Evolutionary conservation across 2,888 invertebrate species (phyloP).

Genomic region (Eurytoma adleriae): DNA sequence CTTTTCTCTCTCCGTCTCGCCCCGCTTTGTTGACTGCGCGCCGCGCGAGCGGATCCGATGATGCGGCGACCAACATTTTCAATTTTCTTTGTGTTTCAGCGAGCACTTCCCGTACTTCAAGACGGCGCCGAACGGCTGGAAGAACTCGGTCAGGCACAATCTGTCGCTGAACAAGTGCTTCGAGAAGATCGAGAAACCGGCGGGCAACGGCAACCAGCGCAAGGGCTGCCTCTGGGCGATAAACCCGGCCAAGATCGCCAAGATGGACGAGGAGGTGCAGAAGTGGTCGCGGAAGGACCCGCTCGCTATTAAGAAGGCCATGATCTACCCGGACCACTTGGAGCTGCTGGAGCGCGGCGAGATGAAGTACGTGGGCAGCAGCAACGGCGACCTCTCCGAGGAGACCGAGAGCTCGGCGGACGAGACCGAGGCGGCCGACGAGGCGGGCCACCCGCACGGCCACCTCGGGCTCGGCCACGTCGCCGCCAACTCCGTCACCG

Average conservation of each 20-base stretch:
- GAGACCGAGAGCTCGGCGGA: slow-evolving; percentile 82
- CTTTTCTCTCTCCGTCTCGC: not conserved
- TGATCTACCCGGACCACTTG: slow-evolving; percentile 94
- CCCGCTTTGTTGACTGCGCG: not conserved
- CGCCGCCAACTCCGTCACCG: slow-evolving; percentile 74
- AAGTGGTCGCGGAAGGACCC: slow-evolving; percentile 99
- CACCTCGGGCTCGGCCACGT: slow-evolving; percentile 72
- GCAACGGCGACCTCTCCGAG: slow-evolving; percentile 81
- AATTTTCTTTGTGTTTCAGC: slow-evolving; percentile 78
- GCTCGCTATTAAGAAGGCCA: slow-evolving; percentile 92
- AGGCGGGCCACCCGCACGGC: slow-evolving; percentile 41
- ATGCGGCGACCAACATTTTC: not conserved
- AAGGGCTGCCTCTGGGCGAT: slow-evolving; percentile 97
- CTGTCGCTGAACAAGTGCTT: slow-evolving; percentile 98
- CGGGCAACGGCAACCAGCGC: slow-evolving; percentile 89
- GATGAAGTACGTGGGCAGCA: slow-evolving; percentile 86
- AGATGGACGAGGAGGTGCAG: slow-evolving; percentile 98
- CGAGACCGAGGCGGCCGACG: slow-evolving; percentile 74
- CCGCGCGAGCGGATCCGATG: not conserved
- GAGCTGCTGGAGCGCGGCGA: slow-evolving; percentile 91
- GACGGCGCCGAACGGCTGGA: slow-evolving; percentile 99
- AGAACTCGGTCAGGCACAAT: slow-evolving; percentile 98
- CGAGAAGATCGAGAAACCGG: slow-evolving; percentile 97
- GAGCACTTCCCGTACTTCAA: slow-evolving; percentile 99
- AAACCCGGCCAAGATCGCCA: slow-evolving; percentile 94